Evolutionary conservation across 2,888 invertebrate genomes (phyloP).

Genomic region (Troides helena): DNA sequence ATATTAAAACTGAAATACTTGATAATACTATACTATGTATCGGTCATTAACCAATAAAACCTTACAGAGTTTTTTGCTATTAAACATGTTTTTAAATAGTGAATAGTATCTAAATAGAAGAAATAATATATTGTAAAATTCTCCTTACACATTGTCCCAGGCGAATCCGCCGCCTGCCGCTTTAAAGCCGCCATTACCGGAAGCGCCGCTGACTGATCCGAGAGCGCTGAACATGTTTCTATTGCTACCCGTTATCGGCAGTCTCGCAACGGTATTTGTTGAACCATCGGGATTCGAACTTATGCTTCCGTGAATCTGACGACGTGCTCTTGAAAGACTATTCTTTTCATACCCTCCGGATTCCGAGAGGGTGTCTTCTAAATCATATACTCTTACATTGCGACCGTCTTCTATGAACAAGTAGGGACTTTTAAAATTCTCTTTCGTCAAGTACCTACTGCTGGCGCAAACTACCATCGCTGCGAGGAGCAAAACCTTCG

Average conservation of each 20-base stretch:
- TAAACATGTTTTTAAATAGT: background rate
- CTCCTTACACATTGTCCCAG: constrained; percentile 45
- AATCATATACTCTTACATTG: background rate
- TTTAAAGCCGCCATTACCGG: constrained; percentile 35
- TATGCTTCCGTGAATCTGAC: background rate
- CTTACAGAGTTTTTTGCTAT: background rate
- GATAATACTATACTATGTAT: too few species aligned
- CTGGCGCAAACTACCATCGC: background rate
- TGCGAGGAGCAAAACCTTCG: background rate
- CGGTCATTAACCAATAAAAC: background rate
- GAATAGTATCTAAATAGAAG: background rate
- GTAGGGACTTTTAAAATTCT: background rate
- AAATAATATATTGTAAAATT: background rate
- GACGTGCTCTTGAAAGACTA: background rate
- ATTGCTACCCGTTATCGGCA: constrained; percentile 37
- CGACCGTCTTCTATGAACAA: background rate
- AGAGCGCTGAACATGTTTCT: constrained; percentile 38
- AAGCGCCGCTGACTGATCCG: constrained; percentile 34
- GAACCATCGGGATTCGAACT: constrained; percentile 38
- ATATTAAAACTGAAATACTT: too few species aligned
- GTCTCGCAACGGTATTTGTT: constrained; percentile 35
- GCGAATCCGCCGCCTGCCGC: constrained; percentile 43
- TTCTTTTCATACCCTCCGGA: background rate
- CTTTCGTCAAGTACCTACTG: background rate
- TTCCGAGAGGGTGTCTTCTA: background rate